A percentile compares a stretch with the other conserved stretches of the same genome.
phyloP scores from a whole-genome alignment of 2,888 invertebrate species.

The Callosobruchus maculatus region DNA sequence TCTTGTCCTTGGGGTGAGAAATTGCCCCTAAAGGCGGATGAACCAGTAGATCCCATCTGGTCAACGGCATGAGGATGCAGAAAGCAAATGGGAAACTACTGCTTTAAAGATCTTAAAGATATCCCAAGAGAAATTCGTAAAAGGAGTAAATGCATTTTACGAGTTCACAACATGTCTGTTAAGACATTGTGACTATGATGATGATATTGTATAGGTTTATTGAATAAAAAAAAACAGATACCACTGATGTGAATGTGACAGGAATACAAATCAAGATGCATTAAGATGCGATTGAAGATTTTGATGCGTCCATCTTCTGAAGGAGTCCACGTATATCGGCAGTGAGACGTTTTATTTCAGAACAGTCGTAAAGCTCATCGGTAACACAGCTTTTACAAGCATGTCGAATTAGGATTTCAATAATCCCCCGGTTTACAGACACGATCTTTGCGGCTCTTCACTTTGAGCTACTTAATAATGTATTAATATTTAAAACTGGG shows the following conservation, averaged over 20 bases:
- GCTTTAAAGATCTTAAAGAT: too few relatives aligned
- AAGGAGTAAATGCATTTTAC: too few relatives aligned
- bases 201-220: not conserved
- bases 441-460: not conserved
- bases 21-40: too few relatives aligned
- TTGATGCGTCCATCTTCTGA: not conserved
- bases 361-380: not conserved
- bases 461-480: not conserved
- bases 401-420: not conserved
- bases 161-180: too few relatives aligned
- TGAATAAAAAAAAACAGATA: not conserved
- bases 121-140: too few relatives aligned
- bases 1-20: too few relatives aligned
- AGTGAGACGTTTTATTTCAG: not conserved
- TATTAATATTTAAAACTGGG: not conserved
- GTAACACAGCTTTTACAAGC: slow-evolving; percentile 1
- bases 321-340: not conserved
- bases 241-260: not conserved
- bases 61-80: too few relatives aligned
- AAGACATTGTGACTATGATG: too few relatives aligned
- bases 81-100: too few relatives aligned
- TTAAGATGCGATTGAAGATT: not conserved
- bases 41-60: too few relatives aligned
- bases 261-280: not conserved
- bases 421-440: not conserved